phyloP scores from a whole-genome alignment of 2,888 invertebrate genomes.

The Dysmachus trigonus region DNA sequence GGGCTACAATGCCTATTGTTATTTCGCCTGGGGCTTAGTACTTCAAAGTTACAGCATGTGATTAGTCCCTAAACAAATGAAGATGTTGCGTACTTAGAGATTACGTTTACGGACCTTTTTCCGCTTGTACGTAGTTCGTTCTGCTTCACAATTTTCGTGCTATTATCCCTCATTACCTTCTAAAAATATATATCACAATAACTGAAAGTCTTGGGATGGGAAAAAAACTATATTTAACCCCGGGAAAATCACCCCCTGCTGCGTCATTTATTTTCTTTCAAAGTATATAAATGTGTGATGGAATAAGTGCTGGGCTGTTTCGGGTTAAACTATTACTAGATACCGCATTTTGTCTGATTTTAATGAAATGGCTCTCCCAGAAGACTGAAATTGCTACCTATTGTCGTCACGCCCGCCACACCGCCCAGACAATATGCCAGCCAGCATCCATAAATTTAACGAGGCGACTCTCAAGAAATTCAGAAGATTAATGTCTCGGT shows the following conservation, averaged over 20 bases:
- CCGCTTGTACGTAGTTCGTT: neutral
- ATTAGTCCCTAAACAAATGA: neutral
- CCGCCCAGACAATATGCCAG: neutral
- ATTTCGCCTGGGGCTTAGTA: neutral
- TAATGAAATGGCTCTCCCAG: neutral
- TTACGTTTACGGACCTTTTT: neutral
- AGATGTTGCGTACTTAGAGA: neutral
- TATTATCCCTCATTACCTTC: neutral
- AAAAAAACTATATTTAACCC: neutral
- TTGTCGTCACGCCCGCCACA: neutral
- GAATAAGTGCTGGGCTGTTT: neutral
- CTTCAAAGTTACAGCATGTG: neutral
- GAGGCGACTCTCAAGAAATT: neutral
- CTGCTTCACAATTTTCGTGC: neutral
- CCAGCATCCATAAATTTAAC: neutral
- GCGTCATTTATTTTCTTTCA: neutral
- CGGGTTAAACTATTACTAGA: neutral
- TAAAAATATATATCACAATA: neutral
- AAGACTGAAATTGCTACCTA: neutral
- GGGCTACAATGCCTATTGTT: neutral
- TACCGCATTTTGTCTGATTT: neutral
- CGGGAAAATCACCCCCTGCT: neutral
- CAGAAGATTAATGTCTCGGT: neutral
- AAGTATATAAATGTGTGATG: neutral
- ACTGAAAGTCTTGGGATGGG: neutral